Evolutionary conservation across 2,113 vertebrate species (phyloP), one percentile per base, ranked within the genome.

Genomic region (Axis porcinus): DNA sequence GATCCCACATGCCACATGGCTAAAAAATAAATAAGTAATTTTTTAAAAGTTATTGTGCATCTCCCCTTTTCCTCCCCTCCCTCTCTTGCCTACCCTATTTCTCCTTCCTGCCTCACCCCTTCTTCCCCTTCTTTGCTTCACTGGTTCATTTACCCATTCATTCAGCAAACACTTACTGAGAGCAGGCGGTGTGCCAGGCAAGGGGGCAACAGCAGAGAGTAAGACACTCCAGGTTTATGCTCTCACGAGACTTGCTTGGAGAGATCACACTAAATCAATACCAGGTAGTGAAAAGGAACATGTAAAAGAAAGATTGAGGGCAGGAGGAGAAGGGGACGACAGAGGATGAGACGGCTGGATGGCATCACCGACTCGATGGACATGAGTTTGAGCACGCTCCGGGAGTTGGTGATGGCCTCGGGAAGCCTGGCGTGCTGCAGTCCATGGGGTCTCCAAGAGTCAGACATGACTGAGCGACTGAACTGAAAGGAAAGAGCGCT

Each of bases 261-360:
- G 28, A 60, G 54, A 62, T 2, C 14, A 74, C 23, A 58, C 17
- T 19, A 50, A 58, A 23, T 2, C 54, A 50, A 50, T 54, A 12
- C 67, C 57, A 45, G 2, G 3, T 17, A 13, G 4, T 45, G 67
- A 7, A 7, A 43, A 11, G 33, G 3, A 27, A 16, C 1, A 0
- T 17, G 28, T n/a, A 19, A 47, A 16, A 0, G 64, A 30, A 47
- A 58, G 33, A 16, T 13, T 40, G 36, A 40, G 19, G 67, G n/a
- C 36, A 74, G 36, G 67, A 70, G 67, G n/a, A 74, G 67, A 74
- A 40, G 36, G 67, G 67, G 67, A 25, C 10, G 0, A 11, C 67
- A 74, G 67, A 74, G 67, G 21, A 40, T 23, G n/a, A 70, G n/a
- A 40, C 23, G 67, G 19, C 12, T 74, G n/a, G n/a, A 21, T 6